Evolutionary conservation across 2,888 invertebrate species (phyloP).

Genomic region (Tipula confusa): DNA sequence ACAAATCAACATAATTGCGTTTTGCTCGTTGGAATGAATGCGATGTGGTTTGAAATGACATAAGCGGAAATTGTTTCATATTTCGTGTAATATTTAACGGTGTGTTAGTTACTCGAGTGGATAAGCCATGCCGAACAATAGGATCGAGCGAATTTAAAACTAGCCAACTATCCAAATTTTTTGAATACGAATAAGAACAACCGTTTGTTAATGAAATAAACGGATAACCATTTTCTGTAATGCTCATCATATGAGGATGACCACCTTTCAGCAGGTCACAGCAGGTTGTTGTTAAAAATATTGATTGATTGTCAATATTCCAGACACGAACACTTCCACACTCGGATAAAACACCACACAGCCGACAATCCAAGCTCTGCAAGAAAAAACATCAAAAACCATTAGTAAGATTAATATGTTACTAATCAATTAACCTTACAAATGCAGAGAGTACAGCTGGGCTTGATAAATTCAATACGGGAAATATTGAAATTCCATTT

Average conservation of each 20-base stretch:
- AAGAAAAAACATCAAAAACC: conserved; percentile 30
- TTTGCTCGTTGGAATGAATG: conserved; percentile 39
- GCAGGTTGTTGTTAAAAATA: conserved; percentile 44
- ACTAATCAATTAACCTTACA: conserved; percentile 40
- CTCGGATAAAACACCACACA: conserved; percentile 48
- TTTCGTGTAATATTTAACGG: conserved; percentile 47
- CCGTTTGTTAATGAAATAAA: conserved; percentile 80
- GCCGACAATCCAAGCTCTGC: conserved; percentile 45
- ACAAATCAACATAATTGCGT: conserved; percentile 37
- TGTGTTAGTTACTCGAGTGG: conserved; percentile 42
- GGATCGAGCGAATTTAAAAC: conserved; percentile 55
- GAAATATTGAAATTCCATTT: conserved; percentile 45
- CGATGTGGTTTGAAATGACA: conserved; percentile 45
- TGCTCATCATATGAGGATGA: conserved; percentile 56
- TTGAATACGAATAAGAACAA: conserved; percentile 77
- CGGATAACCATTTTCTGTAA: conserved; percentile 70
- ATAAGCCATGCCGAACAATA: conserved; percentile 51
- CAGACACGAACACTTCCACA: conserved; percentile 47
- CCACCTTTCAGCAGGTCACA: conserved; percentile 48
- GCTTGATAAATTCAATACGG: conserved; percentile 45
- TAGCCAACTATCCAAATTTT: conserved; percentile 69
- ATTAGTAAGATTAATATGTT: not conserved
- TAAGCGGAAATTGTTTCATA: conserved; percentile 45
- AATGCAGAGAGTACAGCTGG: conserved; percentile 47
- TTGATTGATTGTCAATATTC: conserved; percentile 41